phyloP scores from a whole-genome alignment of 2,888 invertebrate genomes.

The Mylabris sibirica region DNA sequence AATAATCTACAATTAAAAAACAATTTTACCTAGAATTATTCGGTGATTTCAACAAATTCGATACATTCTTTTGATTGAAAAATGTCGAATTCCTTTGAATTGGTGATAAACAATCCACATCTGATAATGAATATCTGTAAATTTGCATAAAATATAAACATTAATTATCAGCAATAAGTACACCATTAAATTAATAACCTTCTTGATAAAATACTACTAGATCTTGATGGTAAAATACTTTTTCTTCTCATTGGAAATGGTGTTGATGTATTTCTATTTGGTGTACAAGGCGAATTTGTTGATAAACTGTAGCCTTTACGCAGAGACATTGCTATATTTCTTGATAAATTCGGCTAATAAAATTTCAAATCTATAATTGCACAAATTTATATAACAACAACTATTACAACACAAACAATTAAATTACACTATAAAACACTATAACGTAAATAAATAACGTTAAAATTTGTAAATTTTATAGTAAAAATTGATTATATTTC shows the following conservation, averaged over 20 bases:
- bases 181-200: conserved; percentile 5
- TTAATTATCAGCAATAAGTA: not conserved
- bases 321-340: not conserved
- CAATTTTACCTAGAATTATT: not conserved
- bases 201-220: not conserved
- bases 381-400: not conserved
- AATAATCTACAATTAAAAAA: not conserved
- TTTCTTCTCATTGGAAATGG: not conserved
- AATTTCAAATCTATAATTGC: not conserved
- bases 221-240: conserved; percentile 1
- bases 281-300: not conserved
- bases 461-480: not conserved
- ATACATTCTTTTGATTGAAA: not conserved
- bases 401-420: not conserved
- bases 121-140: not conserved
- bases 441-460: not conserved
- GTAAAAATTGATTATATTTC: not conserved
- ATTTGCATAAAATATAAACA: not conserved
- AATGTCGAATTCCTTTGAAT: not conserved
- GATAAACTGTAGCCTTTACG: conserved; percentile 4
- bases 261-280: not conserved
- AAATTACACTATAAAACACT: not conserved
- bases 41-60: not conserved
- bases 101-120: not conserved
- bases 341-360: not conserved